Base-by-base conservation (phyloP, 2,888 invertebrate genomes). In the Cepaea hortensis region DNA sequence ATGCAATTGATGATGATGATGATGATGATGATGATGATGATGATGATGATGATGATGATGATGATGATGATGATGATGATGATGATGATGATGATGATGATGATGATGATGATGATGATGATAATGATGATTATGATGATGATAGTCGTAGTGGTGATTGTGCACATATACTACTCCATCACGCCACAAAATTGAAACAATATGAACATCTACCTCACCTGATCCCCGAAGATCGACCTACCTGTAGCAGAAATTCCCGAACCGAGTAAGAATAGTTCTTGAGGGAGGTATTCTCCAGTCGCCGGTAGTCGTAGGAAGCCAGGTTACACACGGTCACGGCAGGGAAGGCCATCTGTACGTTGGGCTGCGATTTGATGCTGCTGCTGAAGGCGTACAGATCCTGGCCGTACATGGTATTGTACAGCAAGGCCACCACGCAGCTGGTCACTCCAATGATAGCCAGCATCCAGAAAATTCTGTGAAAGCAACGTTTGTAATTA, bases 241-340 rank as follows among this genome's bases (percentile, higher is more conserved):
- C 84, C 65, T 76, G 62, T 0, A 46, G 11, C 15, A 75, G n/a
- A 62, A 73, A 62, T 46, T 23, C 13, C 2, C n/a, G 20, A 55
- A 72, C 23, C 11, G 3, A 13, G 2, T 72, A 55, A 3, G 81
- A 72, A 20, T 55, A 23, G 35, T 81, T 81, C 7, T 35, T 18
- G 0, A 81, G 15, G n/a, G 5, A 0, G 1, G 70, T 50, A 0
- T 65, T 18, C 3, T 68, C 18, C 3, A 81, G 65, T 46, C 70
- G 48, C 23, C 75, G 68, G 35, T 48, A n/a, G 82, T 86, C 76
- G 77, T 86, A 86, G 1, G 86, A 77, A 15, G 48, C 50, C 11
- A 86, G 81, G 55, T 68, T 86, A 48, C 86, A 86, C 20, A 86
- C 50, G 3, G 86, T 86, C 62, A 86, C 82, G 6, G 86, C 86